A percentile compares a stretch with the other conserved stretches of the same genome.
phyloP scores from a whole-genome alignment of 2,888 invertebrate species.

The Pogonocherus hispidulus region DNA sequence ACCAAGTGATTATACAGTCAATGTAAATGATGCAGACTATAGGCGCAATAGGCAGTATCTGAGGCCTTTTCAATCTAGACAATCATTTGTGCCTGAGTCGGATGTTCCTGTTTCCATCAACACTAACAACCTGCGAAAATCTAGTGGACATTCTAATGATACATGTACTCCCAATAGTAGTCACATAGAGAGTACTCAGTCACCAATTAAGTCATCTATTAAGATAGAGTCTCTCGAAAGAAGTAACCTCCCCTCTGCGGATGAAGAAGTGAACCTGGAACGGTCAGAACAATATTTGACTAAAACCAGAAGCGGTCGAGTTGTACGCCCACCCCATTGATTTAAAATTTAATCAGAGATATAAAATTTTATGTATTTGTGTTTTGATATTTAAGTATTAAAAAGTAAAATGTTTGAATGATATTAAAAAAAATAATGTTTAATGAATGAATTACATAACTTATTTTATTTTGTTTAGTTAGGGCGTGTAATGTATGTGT shows the following conservation, averaged over 20 bases:
- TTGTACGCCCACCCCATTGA: background rate
- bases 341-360: no score
- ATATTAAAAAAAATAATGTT: no score
- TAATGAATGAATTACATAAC: background rate
- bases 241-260: background rate
- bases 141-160: no score
- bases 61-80: no score
- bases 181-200: background rate
- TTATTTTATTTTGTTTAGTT: background rate
- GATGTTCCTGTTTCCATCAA: no score
- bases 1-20: no score
- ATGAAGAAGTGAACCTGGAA: background rate
- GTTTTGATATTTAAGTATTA: background rate
- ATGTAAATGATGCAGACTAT: no score
- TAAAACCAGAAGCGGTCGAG: background rate
- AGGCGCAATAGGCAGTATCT: no score
- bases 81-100: no score
- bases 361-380: background rate
- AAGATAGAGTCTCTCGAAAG: background rate
- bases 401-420: background rate
- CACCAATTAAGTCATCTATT: background rate
- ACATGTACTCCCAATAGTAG: background rate
- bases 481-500: background rate
- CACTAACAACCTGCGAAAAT: no score
- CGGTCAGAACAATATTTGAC: background rate